Evolutionary conservation across 2,113 vertebrate genomes (phyloP), one percentile per base, ranked within the genome.

Genomic region (Cyphomyrus plagiostoma): DNA sequence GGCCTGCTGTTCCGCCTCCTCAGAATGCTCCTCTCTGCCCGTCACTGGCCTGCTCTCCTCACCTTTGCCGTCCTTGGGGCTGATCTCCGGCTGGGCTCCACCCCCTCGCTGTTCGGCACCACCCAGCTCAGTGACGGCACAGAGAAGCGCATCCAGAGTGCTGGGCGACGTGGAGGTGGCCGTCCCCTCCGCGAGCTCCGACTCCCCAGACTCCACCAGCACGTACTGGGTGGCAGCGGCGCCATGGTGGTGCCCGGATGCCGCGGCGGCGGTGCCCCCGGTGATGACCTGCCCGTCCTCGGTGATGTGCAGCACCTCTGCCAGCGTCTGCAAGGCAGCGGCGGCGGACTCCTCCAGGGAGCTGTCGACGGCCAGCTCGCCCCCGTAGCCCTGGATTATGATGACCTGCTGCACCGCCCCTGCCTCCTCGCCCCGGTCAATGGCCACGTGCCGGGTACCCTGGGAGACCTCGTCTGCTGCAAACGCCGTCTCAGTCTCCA

Each of bases 291-390:
- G 97, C 4, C 98, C 98, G 0, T 99, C 97, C 90, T 99, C 98
- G 0, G 98, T 99, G 91, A 99, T 98, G 93, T 99, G 98, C 3
- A 99, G 97, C 89, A 99, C 97, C 87, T 98, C 96, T 0, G 98
- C 98, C 90, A 99, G 95, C 0, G 98, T 99, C 95, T 99, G 98
- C 93, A 99, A 95, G 0, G 98, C 99, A 89, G 98, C 98, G 0
- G 98, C 98, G 0, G 98, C 98, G 0, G 98, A 98, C 92, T 99
- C 97, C 90, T 99, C 98, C 93, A 99, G 92, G 0, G 97, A 96
- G 84, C 97, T 94, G 4, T 98, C 97, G 6, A 98, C 96, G 66
- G 95, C 92, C 5, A 97, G 95, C 74, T 96, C 97, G 0, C 96
- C 97, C 0, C 96, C 95, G 19, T 96, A 97, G 66, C 97, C 98